phyloP scores from a whole-genome alignment of 2,888 invertebrate species.

The Drosophila austrosaltans region DNA sequence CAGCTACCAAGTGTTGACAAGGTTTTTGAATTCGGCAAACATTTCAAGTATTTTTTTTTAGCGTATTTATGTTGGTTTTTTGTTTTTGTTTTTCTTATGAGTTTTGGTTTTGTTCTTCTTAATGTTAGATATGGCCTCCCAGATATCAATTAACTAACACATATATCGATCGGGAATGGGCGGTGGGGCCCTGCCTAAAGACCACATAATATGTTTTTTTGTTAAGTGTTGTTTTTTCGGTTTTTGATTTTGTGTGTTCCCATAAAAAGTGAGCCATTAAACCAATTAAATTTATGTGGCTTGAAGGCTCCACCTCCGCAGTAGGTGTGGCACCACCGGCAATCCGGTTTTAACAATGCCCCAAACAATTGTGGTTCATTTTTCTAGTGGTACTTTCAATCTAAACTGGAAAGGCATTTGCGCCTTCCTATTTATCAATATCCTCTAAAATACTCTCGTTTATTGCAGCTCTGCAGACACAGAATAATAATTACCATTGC shows the following conservation, averaged over 20 bases:
- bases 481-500: constrained; percentile 26
- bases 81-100: neutral
- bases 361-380: constrained; percentile 30
- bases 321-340: constrained; percentile 52
- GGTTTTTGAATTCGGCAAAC: constrained; percentile 54
- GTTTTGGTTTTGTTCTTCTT: constrained; percentile 28
- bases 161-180: constrained; percentile 37
- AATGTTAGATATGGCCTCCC: constrained; percentile 27
- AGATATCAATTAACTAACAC: constrained; percentile 58
- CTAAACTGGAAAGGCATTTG: constrained; percentile 51
- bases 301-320: constrained; percentile 72
- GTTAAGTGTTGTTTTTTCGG: constrained; percentile 30
- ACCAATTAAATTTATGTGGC: constrained; percentile 57
- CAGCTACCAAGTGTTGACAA: constrained; percentile 52
- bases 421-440: constrained; percentile 49
- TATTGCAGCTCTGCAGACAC: constrained; percentile 10
- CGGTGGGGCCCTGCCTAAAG: constrained; percentile 32
- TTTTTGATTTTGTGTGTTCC: constrained; percentile 37
- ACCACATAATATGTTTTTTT: constrained; percentile 50
- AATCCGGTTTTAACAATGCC: constrained; percentile 40
- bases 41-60: constrained; percentile 38
- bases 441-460: constrained; percentile 25
- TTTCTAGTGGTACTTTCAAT: constrained; percentile 63
- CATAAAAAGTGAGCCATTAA: constrained; percentile 57
- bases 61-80: constrained; percentile 9